Percentiles rank a stretch among this genome's conserved stretches.
These are phyloP conservation scores for Scaptomyza parva DNA, from an alignment of 2,888 invertebrate genomes.

Conservation along the genomic window DNA sequence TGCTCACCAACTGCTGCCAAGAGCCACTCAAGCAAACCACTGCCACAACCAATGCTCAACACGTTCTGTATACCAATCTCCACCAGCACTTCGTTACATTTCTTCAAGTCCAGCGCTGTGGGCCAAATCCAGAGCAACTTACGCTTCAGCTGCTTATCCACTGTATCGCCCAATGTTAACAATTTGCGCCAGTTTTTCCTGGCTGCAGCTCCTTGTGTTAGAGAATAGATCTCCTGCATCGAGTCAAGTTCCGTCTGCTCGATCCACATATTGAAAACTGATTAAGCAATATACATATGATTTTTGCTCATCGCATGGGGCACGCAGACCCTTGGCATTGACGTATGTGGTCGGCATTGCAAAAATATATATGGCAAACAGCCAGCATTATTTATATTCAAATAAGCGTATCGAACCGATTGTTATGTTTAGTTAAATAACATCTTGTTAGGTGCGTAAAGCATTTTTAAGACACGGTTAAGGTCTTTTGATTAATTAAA, in stretches of 20 bases:
- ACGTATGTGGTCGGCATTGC: constrained; percentile 39
- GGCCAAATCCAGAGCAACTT: constrained; percentile 91
- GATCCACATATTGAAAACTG: constrained; percentile 64
- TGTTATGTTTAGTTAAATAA: constrained; percentile 1
- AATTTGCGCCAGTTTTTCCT: constrained; percentile 85
- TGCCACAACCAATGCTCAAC: constrained; percentile 92
- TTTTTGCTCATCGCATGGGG: constrained; percentile 1
- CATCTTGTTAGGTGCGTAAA: neutral
- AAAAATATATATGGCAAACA: constrained; percentile 55
- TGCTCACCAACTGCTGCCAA: constrained; percentile 86
- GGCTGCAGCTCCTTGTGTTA: constrained; percentile 51
- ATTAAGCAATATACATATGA: constrained; percentile 20
- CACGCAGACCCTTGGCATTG: constrained; percentile 52
- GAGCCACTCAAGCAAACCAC: constrained; percentile 93
- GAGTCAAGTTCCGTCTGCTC: constrained; percentile 53
- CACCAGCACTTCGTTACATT: constrained; percentile 86
- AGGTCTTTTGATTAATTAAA: neutral
- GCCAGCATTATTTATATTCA: constrained; percentile 60
- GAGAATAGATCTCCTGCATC: constrained; percentile 57
- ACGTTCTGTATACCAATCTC: constrained; percentile 86
- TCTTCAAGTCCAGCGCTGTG: constrained; percentile 87
- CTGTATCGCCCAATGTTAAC: constrained; percentile 66
- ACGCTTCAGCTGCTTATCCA: constrained; percentile 82
- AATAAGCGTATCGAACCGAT: constrained; percentile 18
- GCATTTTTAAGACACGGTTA: neutral